Percentiles rank a stretch among this genome's conserved stretches.
phyloP scores from a whole-genome alignment of 2,113 vertebrate genomes.

The Psittacara wagleri region DNA sequence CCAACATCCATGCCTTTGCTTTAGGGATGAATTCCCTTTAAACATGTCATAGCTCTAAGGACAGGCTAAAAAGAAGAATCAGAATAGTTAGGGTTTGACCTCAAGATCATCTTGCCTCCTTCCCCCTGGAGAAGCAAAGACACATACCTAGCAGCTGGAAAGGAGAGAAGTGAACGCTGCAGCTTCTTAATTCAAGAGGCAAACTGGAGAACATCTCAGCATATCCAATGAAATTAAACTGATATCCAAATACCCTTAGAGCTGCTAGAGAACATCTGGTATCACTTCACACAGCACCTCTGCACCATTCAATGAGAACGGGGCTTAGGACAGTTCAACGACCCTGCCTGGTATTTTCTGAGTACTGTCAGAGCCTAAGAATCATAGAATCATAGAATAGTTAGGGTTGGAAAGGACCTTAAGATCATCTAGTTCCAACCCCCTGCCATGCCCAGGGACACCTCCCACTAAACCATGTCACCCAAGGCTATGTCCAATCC shows the following conservation, averaged over 20 bases:
- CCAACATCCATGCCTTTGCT: not conserved
- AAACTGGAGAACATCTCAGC: not conserved
- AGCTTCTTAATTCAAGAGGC: not conserved
- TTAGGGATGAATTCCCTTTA: not conserved
- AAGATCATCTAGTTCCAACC: not conserved
- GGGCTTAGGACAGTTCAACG: not conserved
- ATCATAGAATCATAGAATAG: not conserved
- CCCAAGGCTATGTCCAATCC: too few species aligned
- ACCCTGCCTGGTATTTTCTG: not conserved
- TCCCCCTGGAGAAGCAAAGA: not conserved
- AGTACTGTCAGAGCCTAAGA: not conserved
- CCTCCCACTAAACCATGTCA: not conserved
- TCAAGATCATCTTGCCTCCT: not conserved
- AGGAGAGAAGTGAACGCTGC: not conserved
- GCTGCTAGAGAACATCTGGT: not conserved
- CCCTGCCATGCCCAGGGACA: not conserved
- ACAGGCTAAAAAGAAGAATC: not conserved
- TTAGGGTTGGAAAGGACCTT: not conserved
- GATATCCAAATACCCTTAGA: not conserved
- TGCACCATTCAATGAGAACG: not conserved
- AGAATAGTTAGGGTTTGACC: not conserved
- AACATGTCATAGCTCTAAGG: not conserved
- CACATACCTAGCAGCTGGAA: not conserved
- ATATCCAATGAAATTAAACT: rapidly evolving
- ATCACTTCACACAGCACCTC: not conserved